Conservation (phyloP, 2,888 invertebrate genomes). For the Machimus atricapillus region DNA sequence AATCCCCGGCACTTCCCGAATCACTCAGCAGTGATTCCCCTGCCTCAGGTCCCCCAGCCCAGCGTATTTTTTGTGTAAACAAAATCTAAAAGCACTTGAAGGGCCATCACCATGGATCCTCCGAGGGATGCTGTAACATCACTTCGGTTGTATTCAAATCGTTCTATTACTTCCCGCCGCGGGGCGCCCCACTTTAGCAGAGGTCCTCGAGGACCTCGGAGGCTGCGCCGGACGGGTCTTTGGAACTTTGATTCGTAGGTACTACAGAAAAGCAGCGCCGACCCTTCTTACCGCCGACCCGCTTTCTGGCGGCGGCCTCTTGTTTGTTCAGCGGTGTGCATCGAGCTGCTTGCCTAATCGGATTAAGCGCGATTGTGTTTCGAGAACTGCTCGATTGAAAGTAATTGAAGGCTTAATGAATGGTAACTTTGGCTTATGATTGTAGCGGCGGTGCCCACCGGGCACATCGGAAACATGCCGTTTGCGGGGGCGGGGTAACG, state of each 20-base stretch:
- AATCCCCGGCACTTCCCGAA: neutral
- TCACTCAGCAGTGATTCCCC: neutral
- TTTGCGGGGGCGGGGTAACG: neutral
- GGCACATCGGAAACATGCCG: neutral
- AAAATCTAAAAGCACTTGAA: slow-evolving; percentile 36
- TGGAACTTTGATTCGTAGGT: neutral
- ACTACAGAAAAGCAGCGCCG: neutral
- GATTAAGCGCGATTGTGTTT: slow-evolving; percentile 30
- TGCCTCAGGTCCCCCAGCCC: neutral
- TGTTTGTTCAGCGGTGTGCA: slow-evolving; percentile 23
- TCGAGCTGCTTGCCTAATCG: slow-evolving; percentile 19
- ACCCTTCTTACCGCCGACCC: neutral
- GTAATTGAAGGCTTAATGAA: slow-evolving; percentile 36
- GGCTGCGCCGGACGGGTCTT: neutral
- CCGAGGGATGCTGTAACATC: slow-evolving; percentile 28
- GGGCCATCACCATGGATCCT: slow-evolving; percentile 30
- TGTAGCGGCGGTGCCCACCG: neutral
- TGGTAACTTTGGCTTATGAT: slow-evolving; percentile 13
- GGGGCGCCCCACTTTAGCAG: neutral
- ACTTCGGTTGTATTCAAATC: slow-evolving; percentile 30
- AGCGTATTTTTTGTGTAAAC: slow-evolving; percentile 31
- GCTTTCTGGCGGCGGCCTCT: neutral
- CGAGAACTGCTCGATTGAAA: slow-evolving; percentile 34
- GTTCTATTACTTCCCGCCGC: slow-evolving; percentile 15
- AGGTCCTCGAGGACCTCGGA: neutral